These are phyloP conservation scores for Dinoponera quadriceps DNA, from an alignment of 1,140 invertebrate genomes.

Conservation along the genomic window DNA sequence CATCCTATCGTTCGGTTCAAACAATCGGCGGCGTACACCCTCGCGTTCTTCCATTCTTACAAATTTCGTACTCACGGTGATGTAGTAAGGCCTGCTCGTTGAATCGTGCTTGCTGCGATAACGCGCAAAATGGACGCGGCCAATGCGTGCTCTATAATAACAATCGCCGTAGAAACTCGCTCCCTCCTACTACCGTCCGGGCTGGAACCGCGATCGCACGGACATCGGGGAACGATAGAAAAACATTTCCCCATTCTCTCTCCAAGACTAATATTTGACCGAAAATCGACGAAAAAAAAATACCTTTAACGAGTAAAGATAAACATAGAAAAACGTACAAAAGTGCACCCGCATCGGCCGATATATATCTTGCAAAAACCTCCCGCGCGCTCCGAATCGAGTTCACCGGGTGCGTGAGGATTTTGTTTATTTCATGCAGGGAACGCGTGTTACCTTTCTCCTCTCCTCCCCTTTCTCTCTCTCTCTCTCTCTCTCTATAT, in stretches of 20 bases:
- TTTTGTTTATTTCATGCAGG: neutral
- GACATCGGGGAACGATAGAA: neutral
- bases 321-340: neutral
- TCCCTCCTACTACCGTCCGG: neutral
- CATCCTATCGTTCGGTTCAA: slow-evolving; percentile 1
- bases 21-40: neutral
- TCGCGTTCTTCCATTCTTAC: slow-evolving; percentile 28
- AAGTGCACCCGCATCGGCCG: neutral
- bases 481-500: too few relatives aligned
- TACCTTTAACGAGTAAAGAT: slow-evolving; percentile 6
- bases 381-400: too few relatives aligned
- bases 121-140: slow-evolving; percentile 40
- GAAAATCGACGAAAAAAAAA: slow-evolving; percentile 12
- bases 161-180: slow-evolving; percentile 5
- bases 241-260: slow-evolving; percentile 2
- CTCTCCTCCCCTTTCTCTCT: too few relatives aligned
- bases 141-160: slow-evolving; percentile 25
- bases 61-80: slow-evolving; percentile 17
- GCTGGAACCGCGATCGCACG: neutral
- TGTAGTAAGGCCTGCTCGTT: slow-evolving; percentile 27
- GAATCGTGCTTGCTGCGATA: slow-evolving; percentile 43
- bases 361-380: neutral
- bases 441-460: too few relatives aligned
- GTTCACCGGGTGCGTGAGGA: neutral
- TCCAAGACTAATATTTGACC: neutral